Percentiles rank a stretch among this genome's conserved stretches.
Evolutionary conservation across 2,888 invertebrate genomes (phyloP).

Genomic region (Oasisia sp.): DNA sequence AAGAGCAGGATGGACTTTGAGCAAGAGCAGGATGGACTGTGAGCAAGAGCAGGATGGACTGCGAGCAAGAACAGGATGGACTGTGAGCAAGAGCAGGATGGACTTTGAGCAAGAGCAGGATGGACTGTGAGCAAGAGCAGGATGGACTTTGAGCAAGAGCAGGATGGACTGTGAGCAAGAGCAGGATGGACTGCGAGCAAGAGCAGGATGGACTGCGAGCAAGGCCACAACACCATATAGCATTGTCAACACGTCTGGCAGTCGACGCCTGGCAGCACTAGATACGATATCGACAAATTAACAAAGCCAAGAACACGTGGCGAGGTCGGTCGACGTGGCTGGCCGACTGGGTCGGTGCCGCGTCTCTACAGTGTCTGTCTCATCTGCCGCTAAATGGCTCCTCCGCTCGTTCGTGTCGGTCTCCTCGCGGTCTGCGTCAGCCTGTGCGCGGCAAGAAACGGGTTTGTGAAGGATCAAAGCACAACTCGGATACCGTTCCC

Average conservation of each 20-base stretch:
- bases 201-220: too few species aligned
- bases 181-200: too few species aligned
- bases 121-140: too few species aligned
- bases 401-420: neutral
- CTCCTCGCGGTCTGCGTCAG: neutral
- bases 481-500: slow-evolving; percentile 54
- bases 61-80: too few species aligned
- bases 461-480: slow-evolving; percentile 55
- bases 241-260: neutral
- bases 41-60: too few species aligned
- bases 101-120: too few species aligned
- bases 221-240: neutral
- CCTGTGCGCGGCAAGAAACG: slow-evolving; percentile 37
- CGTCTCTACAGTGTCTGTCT: neutral
- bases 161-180: neutral
- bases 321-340: neutral
- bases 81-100: too few species aligned
- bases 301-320: neutral
- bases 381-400: neutral
- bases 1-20: too few species aligned
- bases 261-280: neutral
- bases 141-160: too few species aligned
- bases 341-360: neutral
- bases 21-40: too few species aligned
- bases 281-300: neutral